These are phyloP conservation scores for Tetramorium simillimum DNA, from an alignment of 1,140 invertebrate species.

Conservation along the genomic window DNA sequence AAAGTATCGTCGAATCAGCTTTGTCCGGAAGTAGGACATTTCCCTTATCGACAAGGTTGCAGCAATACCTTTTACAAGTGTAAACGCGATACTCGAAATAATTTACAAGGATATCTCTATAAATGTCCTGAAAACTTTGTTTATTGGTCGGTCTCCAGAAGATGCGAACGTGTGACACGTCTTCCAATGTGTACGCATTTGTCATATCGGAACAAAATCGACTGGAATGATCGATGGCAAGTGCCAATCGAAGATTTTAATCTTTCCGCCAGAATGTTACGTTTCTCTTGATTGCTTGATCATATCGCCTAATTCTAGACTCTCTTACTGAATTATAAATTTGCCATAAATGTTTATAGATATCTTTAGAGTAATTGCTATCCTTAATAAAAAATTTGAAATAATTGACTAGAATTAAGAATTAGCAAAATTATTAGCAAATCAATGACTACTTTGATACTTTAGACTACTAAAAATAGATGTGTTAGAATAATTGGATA, in stretches of 20 bases:
- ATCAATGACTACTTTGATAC: too few relatives aligned
- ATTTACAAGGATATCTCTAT: slow-evolving; percentile 89
- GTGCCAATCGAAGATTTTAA: slow-evolving; percentile 80
- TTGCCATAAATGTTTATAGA: slow-evolving; percentile 22
- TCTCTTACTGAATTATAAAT: neutral
- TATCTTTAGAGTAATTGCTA: slow-evolving; percentile 49
- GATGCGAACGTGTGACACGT: slow-evolving; percentile 88
- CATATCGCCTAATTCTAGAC: neutral
- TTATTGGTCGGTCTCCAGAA: slow-evolving; percentile 91
- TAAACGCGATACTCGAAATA: slow-evolving; percentile 83
- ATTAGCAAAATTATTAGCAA: slow-evolving; percentile 16
- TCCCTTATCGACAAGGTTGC: slow-evolving; percentile 88
- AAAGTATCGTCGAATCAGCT: slow-evolving; percentile 86
- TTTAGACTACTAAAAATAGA: neutral
- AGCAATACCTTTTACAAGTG: slow-evolving; percentile 92
- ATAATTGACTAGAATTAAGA: slow-evolving; percentile 14
- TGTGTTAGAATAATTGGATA: neutral
- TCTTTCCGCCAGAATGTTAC: slow-evolving; percentile 77
- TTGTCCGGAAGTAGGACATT: slow-evolving; percentile 90
- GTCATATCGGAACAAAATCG: slow-evolving; percentile 67
- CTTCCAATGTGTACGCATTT: slow-evolving; percentile 86
- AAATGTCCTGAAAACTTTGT: slow-evolving; percentile 91
- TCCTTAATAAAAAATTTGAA: neutral
- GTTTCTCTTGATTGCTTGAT: slow-evolving; percentile 10
- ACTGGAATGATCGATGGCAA: slow-evolving; percentile 78